Conservation (phyloP, 1,140 invertebrate species). For the Phocides pigmalion region DNA sequence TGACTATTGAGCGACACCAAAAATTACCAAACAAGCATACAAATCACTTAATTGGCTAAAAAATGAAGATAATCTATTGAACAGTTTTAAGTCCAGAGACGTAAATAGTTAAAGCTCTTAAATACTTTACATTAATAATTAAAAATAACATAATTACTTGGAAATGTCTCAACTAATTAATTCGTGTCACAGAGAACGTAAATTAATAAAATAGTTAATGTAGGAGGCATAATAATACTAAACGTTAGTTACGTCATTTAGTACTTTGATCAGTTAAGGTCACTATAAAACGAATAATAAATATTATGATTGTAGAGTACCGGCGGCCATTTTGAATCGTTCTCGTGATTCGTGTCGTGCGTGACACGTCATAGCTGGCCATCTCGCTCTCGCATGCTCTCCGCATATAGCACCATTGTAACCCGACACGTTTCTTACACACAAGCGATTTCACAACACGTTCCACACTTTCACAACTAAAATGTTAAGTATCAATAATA, state of each 20-base stretch:
- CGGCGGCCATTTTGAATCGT: conserved; percentile 80
- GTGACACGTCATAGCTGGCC: conserved; percentile 79
- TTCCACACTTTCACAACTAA: conserved; percentile 82
- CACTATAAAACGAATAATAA: conserved; percentile 82
- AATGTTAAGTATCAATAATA: conserved; percentile 75
- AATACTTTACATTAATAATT: conserved; percentile 64
- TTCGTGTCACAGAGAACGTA: conserved; percentile 46
- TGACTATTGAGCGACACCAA: conserved; percentile 38
- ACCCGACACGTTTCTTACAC: conserved; percentile 83
- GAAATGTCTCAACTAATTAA: conserved; percentile 63
- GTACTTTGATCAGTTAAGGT: conserved; percentile 83
- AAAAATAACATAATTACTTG: conserved; percentile 60
- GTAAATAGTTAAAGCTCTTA: conserved; percentile 75
- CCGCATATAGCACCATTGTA: conserved; percentile 84
- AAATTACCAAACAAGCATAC: conserved; percentile 38
- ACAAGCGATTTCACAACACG: conserved; percentile 83
- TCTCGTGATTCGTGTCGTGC: conserved; percentile 80
- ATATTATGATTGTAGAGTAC: conserved; percentile 83
- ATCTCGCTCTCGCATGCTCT: conserved; percentile 77
- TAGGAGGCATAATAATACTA: conserved; percentile 67
- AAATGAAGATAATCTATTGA: conserved; percentile 38
- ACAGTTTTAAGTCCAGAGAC: conserved; percentile 50
- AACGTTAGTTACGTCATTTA: conserved; percentile 79
- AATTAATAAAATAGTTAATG: conserved; percentile 55
- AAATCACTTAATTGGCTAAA: conserved; percentile 34